phyloP scores from a whole-genome alignment of 2,888 invertebrate species.

The Thalpophila matura region DNA sequence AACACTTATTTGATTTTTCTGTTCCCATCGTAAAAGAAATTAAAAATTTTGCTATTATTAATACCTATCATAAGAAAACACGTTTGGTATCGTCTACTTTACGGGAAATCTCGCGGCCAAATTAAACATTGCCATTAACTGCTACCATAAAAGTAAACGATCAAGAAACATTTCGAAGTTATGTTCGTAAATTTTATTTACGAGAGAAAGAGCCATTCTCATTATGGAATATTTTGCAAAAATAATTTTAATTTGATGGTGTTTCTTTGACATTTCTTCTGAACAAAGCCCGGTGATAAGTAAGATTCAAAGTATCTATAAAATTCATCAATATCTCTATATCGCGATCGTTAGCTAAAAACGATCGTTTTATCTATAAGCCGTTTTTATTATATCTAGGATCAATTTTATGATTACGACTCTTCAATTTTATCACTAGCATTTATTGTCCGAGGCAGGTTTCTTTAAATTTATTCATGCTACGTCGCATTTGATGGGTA shows the following conservation, averaged over 20 bases:
- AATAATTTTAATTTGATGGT: constrained; percentile 21
- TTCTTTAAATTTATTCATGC: constrained; percentile 47
- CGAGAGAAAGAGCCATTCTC: constrained; percentile 48
- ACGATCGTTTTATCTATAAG: constrained; percentile 45
- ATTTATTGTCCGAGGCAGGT: constrained; percentile 47
- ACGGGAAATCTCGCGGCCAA: constrained; percentile 34
- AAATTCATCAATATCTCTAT: constrained; percentile 25
- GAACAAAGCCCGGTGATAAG: background rate
- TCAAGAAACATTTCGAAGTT: constrained; percentile 49
- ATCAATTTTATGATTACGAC: constrained; percentile 61
- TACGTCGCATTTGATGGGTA: constrained; percentile 40
- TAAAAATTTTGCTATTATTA: constrained; percentile 6
- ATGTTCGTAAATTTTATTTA: constrained; percentile 59
- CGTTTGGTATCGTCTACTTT: constrained; percentile 30
- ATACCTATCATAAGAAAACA: constrained; percentile 23
- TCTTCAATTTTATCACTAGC: constrained; percentile 53
- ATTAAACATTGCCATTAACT: constrained; percentile 63
- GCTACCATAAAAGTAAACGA: constrained; percentile 65
- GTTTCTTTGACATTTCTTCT: constrained; percentile 5
- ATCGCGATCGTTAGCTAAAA: constrained; percentile 50
- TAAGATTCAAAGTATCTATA: constrained; percentile 19
- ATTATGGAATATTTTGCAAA: constrained; percentile 44
- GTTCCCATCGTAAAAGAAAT: background rate
- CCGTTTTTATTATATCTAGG: constrained; percentile 57
- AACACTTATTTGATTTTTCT: background rate